Percentiles rank a stretch among this genome's conserved stretches.
These are phyloP conservation scores for Gymnoscopelus braueri DNA, from an alignment of 2,797 vertebrate genomes.

Conservation along the genomic window DNA sequence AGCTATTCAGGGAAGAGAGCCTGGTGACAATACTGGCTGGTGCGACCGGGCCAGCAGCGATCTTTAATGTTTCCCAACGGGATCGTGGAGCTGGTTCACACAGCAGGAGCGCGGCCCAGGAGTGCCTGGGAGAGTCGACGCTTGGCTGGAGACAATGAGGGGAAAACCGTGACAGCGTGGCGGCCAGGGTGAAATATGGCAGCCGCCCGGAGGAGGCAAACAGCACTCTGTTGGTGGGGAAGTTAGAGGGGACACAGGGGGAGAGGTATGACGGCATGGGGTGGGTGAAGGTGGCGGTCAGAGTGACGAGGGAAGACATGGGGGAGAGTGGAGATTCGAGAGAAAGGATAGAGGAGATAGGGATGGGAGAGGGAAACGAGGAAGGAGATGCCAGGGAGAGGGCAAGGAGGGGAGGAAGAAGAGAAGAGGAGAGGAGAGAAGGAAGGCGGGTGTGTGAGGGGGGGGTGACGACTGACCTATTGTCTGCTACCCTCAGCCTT, in stretches of 20 bases:
- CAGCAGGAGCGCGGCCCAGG: slow-evolving; percentile 24
- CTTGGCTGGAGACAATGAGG: slow-evolving; percentile 56
- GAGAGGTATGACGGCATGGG: slow-evolving; percentile 4
- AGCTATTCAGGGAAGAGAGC: slow-evolving; percentile 27
- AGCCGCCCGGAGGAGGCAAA: slow-evolving; percentile 29
- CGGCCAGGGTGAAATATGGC: slow-evolving; percentile 48
- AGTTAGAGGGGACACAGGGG: not conserved
- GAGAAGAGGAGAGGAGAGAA: slow-evolving; percentile 13
- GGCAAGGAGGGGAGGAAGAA: slow-evolving; percentile 1
- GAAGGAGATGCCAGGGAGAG: slow-evolving; percentile 10
- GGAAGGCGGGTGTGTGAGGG: slow-evolving; percentile 3
- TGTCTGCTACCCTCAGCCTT: slow-evolving; percentile 29
- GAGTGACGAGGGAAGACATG: not conserved
- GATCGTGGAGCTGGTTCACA: slow-evolving; percentile 46
- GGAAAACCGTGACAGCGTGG: slow-evolving; percentile 54
- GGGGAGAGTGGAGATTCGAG: not conserved
- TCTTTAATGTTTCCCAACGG: slow-evolving; percentile 38
- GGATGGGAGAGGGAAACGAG: slow-evolving; percentile 13
- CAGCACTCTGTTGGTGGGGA: not conserved
- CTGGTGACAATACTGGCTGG: slow-evolving; percentile 6
- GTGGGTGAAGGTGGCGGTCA: not conserved
- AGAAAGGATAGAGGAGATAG: not conserved
- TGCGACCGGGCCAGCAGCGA: slow-evolving; percentile 6
- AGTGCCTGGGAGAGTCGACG: slow-evolving; percentile 27
- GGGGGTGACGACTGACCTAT: slow-evolving; percentile 23